These are phyloP conservation scores for Anguilla anguilla DNA, from an alignment of 2,797 vertebrate species.

Conservation along the genomic window DNA sequence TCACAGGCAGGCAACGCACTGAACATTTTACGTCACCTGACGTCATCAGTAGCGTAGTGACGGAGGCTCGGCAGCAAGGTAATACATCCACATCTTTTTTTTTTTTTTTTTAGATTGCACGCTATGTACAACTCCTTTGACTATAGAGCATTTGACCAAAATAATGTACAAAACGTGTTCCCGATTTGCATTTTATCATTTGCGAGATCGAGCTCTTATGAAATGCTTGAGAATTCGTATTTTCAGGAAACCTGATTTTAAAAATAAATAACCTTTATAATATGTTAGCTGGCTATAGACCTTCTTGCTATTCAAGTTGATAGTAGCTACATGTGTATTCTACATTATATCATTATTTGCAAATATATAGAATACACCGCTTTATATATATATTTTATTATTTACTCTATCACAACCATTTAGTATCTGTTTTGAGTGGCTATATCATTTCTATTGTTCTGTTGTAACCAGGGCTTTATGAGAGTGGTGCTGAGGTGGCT, in stretches of 20 bases:
- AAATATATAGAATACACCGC: too few relatives aligned
- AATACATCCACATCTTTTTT: not conserved
- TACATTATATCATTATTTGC: too few relatives aligned
- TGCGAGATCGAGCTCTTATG: not conserved
- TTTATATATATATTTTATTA: not conserved
- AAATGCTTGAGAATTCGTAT: not conserved
- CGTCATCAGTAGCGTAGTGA: conserved; percentile 13
- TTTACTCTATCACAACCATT: not conserved
- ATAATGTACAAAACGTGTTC: not conserved
- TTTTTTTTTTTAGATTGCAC: not conserved
- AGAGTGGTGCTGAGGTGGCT: too few relatives aligned
- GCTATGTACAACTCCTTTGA: not conserved
- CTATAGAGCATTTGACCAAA: not conserved
- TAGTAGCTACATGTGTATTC: not conserved
- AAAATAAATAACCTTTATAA: not conserved
- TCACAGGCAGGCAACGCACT: not conserved
- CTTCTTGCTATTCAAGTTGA: too few relatives aligned
- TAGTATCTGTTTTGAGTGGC: not conserved
- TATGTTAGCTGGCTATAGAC: not conserved
- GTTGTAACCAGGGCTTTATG: not conserved
- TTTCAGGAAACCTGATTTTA: not conserved
- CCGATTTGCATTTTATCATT: not conserved
- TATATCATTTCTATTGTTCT: not conserved
- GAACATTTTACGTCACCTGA: conserved; percentile 13
- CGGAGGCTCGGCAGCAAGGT: conserved; percentile 6